These are phyloP conservation scores for Macrochelys suwanniensis DNA, from an alignment of 2,797 vertebrate species.

Conservation along the genomic window DNA sequence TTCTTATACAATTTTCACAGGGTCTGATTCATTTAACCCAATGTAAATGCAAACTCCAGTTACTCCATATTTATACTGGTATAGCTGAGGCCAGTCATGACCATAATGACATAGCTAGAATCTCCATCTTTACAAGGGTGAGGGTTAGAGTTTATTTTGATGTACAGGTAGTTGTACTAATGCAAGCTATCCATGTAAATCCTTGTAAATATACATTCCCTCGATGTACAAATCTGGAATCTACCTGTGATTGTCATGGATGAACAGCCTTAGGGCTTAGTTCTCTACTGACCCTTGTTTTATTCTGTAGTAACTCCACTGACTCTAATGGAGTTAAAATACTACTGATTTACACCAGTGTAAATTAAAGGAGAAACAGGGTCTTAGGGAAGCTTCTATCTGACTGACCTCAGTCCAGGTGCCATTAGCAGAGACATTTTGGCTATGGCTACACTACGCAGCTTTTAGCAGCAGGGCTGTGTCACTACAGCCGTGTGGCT, in stretches of 20 bases:
- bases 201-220: background rate
- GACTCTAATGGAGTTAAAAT: background rate
- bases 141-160: background rate
- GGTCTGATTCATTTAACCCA: background rate
- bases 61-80: background rate
- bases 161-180: background rate
- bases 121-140: background rate
- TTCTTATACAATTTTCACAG: background rate
- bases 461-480: no score
- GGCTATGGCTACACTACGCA: no score
- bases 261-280: background rate
- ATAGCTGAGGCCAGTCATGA: fast-evolving
- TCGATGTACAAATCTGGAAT: background rate
- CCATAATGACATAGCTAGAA: background rate
- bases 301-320: background rate
- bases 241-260: background rate
- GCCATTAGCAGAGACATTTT: background rate
- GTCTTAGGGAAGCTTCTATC: background rate
- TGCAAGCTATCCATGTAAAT: background rate
- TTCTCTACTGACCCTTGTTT: background rate
- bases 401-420: background rate
- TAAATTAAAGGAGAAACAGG: background rate
- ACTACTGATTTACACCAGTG: background rate
- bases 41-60: background rate
- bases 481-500: no score